Base-by-base conservation (phyloP, 2,888 invertebrate genomes). In the Unio delphinus region DNA sequence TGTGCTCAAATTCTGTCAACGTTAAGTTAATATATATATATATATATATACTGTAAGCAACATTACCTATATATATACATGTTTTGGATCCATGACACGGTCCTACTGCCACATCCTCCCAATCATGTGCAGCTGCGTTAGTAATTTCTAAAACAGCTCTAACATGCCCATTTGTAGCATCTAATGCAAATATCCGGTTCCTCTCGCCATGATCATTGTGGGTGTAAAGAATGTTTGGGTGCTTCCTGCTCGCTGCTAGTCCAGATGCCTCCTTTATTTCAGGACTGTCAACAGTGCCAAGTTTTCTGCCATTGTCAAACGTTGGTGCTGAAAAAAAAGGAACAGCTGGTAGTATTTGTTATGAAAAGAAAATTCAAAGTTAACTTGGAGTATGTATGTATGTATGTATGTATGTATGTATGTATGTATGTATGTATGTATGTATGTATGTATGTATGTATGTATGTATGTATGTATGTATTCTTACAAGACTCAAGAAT, bases 91-190 rank as follows among this genome's bases (percentile, higher is more conserved):
- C 15, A 3, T 69, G 59, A 68, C 80, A 79, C 0, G 77, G 77
- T 15, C 76, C 80, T 45, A 73, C 73, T n/a, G 80, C 80, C 1
- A 80, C 75, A 34, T 80, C 80, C 26, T 80, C 79, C 79, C 79
- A 80, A 55, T 80, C 80, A 15, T 68, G 62, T 28, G 63, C 72
- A 3, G 65, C 55, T 3, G 78, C 78, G 11, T 70, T 67, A 54
- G 71, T 69, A 59, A 78, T 71, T 1, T 65, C 73, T 15, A 78
- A 73, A 23, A 69, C 68, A 2, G 73, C 69, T 0, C 73, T 45
- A 17, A 65, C 56, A 4, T 55, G 54, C 3, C 76, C 77, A 28
- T 62, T 67, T 18, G 70, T 68, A 54, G 72, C 70, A 65, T 63
- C 58, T 20, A 76, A 65, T 15, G 70, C 77, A 65, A 65, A 78